Percentiles rank a stretch among this genome's conserved stretches.
Conservation (phyloP, 2,888 invertebrate species). For the Dryadula phaetusa region DNA sequence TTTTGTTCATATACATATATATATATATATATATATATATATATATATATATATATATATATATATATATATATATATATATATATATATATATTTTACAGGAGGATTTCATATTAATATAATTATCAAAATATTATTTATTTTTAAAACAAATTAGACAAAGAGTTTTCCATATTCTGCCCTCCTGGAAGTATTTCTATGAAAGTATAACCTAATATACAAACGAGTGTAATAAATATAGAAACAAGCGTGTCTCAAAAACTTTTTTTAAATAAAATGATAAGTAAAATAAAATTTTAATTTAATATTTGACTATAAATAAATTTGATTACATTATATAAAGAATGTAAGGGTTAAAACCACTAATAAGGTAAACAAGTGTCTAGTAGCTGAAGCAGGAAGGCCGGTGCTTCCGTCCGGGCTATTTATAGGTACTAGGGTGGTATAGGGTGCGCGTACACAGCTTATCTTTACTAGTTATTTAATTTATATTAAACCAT, state of each 20-base stretch:
- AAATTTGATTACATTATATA: constrained; percentile 21
- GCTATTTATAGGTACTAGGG: constrained; percentile 60
- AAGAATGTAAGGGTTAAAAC: constrained; percentile 57
- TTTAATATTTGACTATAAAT: constrained; percentile 2
- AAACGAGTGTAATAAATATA: too few species aligned
- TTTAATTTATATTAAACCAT: background rate
- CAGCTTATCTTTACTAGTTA: constrained; percentile 23
- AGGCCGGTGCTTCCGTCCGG: constrained; percentile 62
- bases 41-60: too few species aligned
- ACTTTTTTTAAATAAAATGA: background rate
- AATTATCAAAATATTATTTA: too few species aligned
- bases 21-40: too few species aligned
- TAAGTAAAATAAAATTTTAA: background rate
- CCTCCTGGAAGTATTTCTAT: background rate
- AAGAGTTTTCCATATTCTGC: too few species aligned
- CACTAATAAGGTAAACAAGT: constrained; percentile 65
- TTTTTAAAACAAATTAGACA: too few species aligned
- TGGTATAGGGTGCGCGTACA: constrained; percentile 42
- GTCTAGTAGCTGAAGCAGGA: constrained; percentile 63
- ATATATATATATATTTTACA: too few species aligned
- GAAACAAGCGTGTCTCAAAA: too few species aligned
- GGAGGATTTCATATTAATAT: too few species aligned
- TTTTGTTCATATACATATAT: too few species aligned
- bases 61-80: too few species aligned
- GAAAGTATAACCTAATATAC: background rate